Evolutionary conservation across 2,797 vertebrate species (phyloP), one percentile per base, ranked within the genome.

Genomic region (Bradypodion pumilum): DNA sequence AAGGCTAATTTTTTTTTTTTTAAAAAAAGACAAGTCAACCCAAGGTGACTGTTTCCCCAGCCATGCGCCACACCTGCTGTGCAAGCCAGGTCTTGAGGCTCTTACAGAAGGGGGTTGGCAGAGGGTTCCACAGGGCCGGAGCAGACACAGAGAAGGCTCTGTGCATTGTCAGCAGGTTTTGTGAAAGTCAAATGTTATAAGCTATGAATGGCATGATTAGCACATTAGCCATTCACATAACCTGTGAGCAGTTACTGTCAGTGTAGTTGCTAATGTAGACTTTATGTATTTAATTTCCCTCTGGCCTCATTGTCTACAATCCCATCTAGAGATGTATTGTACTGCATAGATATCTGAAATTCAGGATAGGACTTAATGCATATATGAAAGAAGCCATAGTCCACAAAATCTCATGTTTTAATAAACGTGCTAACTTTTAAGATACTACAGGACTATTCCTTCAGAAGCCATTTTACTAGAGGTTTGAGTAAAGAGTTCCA

Each of bases 401-500:
- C 37, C 40, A 42, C 40, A 16, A 42, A 70, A 70, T 16, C 3
- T 42, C 21, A 70, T 27, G 37, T 4, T 25, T 25, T 70, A 70
- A 40, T 70, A 70, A 21, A 70, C 1, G 1, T 42, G 37, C 42
- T 70, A 9, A 15, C 27, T 40, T 70, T 40, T 70, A 70, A 42
- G 68, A 4, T 70, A 23, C 68, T 19, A 27, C 68, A 70, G 37
- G 37, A 10, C 23, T 70, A 23, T 25, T 40, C 68, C 23, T 70
- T 68, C 42, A 37, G 60, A 42, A 63, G 79, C 56, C 74, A 76
- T 85, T 81, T 85, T 85, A 72, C 19, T 81, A 80, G 59, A 42
- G 66, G 77, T 90, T 91, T 87, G 76, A 90, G 76, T 44, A 78
- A 65, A 73, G 78, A 85, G 78, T 0, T n/a, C 13, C 78, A 46